phyloP scores from a whole-genome alignment of 2,888 invertebrate genomes.

The Acanthosepion esculentum region DNA sequence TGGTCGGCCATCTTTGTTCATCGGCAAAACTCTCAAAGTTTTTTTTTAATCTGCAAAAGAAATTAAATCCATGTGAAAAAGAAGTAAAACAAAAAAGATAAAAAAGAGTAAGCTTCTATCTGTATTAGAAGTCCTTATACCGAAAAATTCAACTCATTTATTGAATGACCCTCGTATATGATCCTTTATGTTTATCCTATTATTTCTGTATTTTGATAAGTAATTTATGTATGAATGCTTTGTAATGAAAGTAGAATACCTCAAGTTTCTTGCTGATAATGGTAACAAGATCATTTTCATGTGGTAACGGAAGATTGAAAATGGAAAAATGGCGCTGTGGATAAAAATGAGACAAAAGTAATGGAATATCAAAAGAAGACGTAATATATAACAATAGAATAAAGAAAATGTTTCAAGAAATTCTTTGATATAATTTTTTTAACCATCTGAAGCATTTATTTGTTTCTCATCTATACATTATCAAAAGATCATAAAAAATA shows the following conservation, averaged over 20 bases:
- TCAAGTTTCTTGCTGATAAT: conserved; percentile 73
- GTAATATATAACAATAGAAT: background rate
- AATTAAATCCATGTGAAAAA: too few relatives aligned
- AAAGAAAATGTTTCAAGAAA: background rate
- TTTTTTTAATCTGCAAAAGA: too few relatives aligned
- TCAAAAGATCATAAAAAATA: background rate
- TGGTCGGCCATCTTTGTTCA: too few relatives aligned
- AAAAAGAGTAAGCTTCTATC: too few relatives aligned
- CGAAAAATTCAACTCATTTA: too few relatives aligned
- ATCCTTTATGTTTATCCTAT: too few relatives aligned
- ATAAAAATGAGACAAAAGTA: conserved; percentile 37
- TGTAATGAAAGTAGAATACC: conserved; percentile 57
- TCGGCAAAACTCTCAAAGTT: too few relatives aligned
- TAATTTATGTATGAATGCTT: too few relatives aligned
- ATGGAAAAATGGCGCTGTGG: conserved; percentile 75
- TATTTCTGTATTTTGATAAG: background rate
- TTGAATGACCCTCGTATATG: too few relatives aligned
- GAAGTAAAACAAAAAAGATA: too few relatives aligned
- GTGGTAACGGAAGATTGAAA: conserved; percentile 70
- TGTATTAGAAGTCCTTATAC: too few relatives aligned
- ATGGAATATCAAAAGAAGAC: conserved; percentile 15
- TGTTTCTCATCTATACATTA: background rate
- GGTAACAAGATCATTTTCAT: conserved; percentile 68
- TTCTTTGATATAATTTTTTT: background rate
- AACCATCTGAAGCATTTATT: background rate